These are phyloP conservation scores for Habroteleia sp. DNA, from an alignment of 2,888 invertebrate genomes.

Conservation along the genomic window DNA sequence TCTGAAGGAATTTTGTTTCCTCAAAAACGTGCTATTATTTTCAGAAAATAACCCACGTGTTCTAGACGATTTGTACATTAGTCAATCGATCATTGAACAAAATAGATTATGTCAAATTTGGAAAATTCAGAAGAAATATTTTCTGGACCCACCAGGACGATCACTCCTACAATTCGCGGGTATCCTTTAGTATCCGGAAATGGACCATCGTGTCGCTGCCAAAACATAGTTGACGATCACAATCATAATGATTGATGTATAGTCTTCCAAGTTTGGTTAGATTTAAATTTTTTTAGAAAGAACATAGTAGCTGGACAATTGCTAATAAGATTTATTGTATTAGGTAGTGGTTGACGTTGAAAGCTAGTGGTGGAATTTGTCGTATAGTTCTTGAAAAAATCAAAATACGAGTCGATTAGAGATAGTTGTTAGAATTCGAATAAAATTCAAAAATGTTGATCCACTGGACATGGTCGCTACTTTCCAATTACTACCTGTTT, in stretches of 20 bases:
- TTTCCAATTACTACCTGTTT: too few species aligned
- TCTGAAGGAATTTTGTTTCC: too few species aligned
- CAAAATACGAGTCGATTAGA: too few species aligned
- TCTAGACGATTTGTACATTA: background rate
- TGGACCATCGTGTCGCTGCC: conserved; percentile 49
- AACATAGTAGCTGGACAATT: conserved; percentile 29
- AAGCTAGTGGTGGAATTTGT: background rate
- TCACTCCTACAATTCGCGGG: conserved; percentile 60
- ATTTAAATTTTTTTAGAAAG: background rate
- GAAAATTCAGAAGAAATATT: conserved; percentile 8
- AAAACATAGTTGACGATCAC: conserved; percentile 60
- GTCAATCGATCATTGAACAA: conserved; percentile 34
- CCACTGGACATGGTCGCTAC: too few species aligned
- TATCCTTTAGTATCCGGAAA: conserved; percentile 49
- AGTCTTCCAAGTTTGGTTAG: background rate
- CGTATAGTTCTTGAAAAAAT: conserved; percentile 1
- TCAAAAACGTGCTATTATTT: too few species aligned
- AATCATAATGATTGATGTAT: conserved; percentile 58
- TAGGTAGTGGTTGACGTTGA: background rate
- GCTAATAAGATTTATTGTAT: conserved; percentile 8
- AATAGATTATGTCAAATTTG: conserved; percentile 37
- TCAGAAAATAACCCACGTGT: background rate
- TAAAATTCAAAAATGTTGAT: too few species aligned
- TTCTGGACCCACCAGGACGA: conserved; percentile 28
- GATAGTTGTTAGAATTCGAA: too few species aligned